Conservation (phyloP, 2,888 invertebrate species). For the Apamea sordens region DNA sequence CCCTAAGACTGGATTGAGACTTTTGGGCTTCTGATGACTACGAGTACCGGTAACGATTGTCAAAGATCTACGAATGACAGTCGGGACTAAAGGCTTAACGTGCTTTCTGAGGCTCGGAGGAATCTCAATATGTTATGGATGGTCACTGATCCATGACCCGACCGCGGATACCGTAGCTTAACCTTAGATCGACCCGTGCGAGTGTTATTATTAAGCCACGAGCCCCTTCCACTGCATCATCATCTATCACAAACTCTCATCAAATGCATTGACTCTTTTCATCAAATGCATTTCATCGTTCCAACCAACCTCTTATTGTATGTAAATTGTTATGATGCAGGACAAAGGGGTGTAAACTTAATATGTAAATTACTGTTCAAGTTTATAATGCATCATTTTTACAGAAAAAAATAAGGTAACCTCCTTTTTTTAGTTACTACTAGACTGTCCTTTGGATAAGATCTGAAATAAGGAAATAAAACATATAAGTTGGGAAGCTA, state of each 20-base stretch:
- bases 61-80: background rate
- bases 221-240: background rate
- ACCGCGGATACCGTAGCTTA: background rate
- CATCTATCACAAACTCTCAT: background rate
- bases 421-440: background rate
- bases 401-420: background rate
- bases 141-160: background rate
- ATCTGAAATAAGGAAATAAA: constrained; percentile 21
- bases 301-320: background rate
- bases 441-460: background rate
- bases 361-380: background rate
- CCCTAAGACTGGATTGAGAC: background rate
- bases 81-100: background rate
- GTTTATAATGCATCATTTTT: background rate
- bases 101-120: no score
- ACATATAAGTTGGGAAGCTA: background rate
- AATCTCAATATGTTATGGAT: background rate
- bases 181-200: background rate
- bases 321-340: background rate
- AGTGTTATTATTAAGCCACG: background rate
- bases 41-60: no score
- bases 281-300: background rate
- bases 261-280: background rate
- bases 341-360: no score
- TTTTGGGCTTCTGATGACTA: background rate